phyloP scores from a whole-genome alignment of 2,888 invertebrate species.

The Ophonus ardosiacus region DNA sequence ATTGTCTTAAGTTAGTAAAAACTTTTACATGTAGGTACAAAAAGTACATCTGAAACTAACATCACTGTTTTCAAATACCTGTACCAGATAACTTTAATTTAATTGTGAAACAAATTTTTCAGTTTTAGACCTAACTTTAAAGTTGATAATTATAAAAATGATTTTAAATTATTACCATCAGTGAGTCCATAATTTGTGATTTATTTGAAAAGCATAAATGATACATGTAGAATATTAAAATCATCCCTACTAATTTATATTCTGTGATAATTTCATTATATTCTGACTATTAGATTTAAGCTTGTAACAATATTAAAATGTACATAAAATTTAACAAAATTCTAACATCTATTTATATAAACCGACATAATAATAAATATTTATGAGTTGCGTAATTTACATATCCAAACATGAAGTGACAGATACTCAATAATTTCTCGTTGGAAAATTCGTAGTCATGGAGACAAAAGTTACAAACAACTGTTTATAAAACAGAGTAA shows the following conservation, averaged over 20 bases:
- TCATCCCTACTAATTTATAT: background rate
- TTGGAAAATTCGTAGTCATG: constrained; percentile 1
- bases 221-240: background rate
- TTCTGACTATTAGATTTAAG: background rate
- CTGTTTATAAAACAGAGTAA: background rate
- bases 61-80: no score
- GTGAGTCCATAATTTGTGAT: no score
- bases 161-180: no score
- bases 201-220: background rate
- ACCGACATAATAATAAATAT: constrained; percentile 23
- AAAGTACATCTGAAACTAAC: no score
- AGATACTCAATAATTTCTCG: constrained; percentile 19
- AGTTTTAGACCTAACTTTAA: no score
- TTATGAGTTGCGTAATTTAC: constrained; percentile 7
- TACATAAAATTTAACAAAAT: background rate
- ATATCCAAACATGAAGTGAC: constrained; percentile 24
- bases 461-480: constrained; percentile 23
- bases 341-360: constrained; percentile 5
- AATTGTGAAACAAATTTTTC: no score
- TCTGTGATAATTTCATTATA: background rate
- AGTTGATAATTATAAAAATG: no score
- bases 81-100: no score
- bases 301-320: constrained; percentile 1
- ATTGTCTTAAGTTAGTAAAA: no score
- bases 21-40: no score